Base-by-base conservation (phyloP, 2,113 vertebrate genomes). In the Amia ocellicauda region DNA sequence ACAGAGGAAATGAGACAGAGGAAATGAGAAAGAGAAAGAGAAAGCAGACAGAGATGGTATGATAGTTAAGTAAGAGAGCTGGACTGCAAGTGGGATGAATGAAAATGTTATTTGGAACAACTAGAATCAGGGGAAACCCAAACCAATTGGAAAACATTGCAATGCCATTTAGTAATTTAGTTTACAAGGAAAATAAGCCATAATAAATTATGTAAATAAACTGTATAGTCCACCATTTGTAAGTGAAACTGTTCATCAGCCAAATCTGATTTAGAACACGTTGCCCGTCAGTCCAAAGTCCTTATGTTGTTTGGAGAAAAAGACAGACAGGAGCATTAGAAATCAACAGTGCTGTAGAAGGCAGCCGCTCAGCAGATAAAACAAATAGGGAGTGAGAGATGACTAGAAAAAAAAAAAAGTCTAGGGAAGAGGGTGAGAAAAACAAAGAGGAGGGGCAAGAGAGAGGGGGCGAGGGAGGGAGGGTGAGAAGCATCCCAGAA, bases 351-450 rank as follows among this genome's bases (percentile, higher is more conserved):
- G 60, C 70, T 57, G 59, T 67, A 63, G 64, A 63, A 70, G 68
- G 73, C 67, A 58, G 58, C 26, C 66, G 68, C 64, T 50, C 74
- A 72, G 73, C 7, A 26, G 60, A 69, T 71, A 73, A 58, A 17
- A 55, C 47, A 58, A 23, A 29, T 50, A 42, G 49, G 43, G 27
- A 40, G 36, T 24, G 49, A 54, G 7, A 41, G 13, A 67, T 4
- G 67, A 45, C 41, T 61, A 3, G 57, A 19, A 60, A 51, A 29
- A 42, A 27, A 36, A 54, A 31, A 57, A 45, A 36, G 36, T 50
- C 28, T 2, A 31, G 28, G 43, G 19, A 68, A 62, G 29, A 69
- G 64, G 60, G 69, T 14, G 60, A 24, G 10, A 41, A 60, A 69
- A 58, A 40, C 24, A 60, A 20, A 40, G 20, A 27, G 49, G 31